Evolutionary conservation across 2,797 vertebrate species (phyloP), one percentile per base, ranked within the genome.

Genomic region (Tenualosa thibaudeaui): DNA sequence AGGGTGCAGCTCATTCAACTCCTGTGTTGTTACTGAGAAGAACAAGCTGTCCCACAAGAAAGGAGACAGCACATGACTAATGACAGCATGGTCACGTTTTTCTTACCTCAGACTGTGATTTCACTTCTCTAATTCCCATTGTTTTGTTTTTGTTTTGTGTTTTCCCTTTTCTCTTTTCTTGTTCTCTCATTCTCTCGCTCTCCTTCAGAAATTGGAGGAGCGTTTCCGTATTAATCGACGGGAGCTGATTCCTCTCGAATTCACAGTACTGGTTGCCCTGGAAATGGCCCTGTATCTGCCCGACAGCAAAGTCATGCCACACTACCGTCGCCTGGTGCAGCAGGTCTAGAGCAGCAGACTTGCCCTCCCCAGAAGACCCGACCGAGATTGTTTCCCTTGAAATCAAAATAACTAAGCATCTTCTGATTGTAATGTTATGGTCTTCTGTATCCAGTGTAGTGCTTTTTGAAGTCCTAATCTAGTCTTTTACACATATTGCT

Each of bases 231-330:
- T 99, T 88, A 99, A 97, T 95, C 92, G 97, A 60, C 95, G 96
- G 81, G 98, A 99, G 91, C 93, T 99, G 88, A 96, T 98, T 37
- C 96, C 96, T 24, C 96, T 99, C 85, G 98, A 99, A 92, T 97
- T 99, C 92, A 97, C 97, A 0, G 98, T 98, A 87, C 97, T 99
- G 6, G 98, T 99, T 87, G 98, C 98, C 91, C 91, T 99, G 96
- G 98, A 99, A 93, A 97, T 99, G 91, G 98, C 97, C 7, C 97
- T 99, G 24, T 98, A 99, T 86, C 97, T 99, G 31, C 97, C 98
- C 0, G 98, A 99, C 87, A 97, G 94, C 94, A 98, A 98, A 93
- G 98, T 99, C 88, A 97, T 99, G 96, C 98, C 98, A 83, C 98
- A 99, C 85, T 99, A 98, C 91, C 95, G 97, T 87, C 95, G 97